A percentile compares a stretch with the other conserved stretches of the same genome.
phyloP scores from a whole-genome alignment of 2,113 vertebrate species.

The Leiothrix lutea region DNA sequence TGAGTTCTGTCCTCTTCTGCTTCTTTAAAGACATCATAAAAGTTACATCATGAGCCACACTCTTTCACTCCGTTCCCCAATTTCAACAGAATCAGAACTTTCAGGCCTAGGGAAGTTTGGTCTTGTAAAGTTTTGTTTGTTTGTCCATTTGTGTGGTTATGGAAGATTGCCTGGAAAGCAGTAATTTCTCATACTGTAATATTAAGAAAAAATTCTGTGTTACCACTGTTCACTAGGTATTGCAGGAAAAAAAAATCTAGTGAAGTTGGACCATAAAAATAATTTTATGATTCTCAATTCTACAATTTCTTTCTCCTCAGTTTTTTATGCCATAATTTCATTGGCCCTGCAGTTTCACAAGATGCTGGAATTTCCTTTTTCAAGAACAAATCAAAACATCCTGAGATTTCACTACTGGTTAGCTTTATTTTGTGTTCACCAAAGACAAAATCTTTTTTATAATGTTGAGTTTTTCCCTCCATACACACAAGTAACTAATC shows the following conservation, averaged over 20 bases:
- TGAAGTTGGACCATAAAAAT: background rate
- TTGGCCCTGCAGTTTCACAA: background rate
- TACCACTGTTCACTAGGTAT: background rate
- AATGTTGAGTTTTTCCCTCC: background rate
- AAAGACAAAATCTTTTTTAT: background rate
- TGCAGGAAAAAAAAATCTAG: background rate
- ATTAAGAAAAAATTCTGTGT: background rate
- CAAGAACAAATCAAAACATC: background rate
- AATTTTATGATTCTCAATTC: background rate
- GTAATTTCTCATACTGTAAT: background rate
- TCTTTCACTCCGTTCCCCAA: rapidly evolving
- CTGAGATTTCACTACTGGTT: background rate
- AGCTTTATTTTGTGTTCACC: background rate
- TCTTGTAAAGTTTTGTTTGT: background rate
- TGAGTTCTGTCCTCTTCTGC: background rate
- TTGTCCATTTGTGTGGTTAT: background rate
- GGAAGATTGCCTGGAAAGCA: background rate
- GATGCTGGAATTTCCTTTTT: background rate
- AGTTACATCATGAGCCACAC: background rate
- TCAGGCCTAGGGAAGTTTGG: background rate
- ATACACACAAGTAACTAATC: background rate
- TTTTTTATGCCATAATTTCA: background rate
- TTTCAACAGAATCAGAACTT: background rate
- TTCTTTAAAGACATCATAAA: background rate
- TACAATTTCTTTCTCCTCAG: background rate